Evolutionary conservation across 2,797 vertebrate species (phyloP), one percentile per base, ranked within the genome.

Genomic region (Gallinago nigripennis): DNA sequence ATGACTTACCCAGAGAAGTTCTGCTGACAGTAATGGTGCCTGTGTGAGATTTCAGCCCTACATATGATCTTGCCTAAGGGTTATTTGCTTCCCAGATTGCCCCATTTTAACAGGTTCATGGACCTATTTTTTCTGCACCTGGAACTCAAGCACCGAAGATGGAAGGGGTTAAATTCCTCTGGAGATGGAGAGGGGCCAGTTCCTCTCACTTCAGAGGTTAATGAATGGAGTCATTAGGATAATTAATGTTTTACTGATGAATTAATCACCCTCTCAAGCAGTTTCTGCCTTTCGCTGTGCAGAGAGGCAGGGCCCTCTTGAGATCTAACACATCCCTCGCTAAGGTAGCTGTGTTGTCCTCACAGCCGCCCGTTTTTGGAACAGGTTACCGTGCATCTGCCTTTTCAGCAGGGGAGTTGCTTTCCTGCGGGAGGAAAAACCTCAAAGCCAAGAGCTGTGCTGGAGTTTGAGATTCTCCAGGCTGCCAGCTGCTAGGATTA

Each of bases 201-300:
- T 94, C 56, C 27, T 94, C 86, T 94, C 83, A 77, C 93, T 92
- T 89, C 57, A 85, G 93, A 96, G 96, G 93, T 95, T 97, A 96
- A 97, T 96, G 96, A 96, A 93, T 45, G 94, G 96, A 97, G 91
- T 95, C 94, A 93, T 94, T 94, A 96, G 88, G 73, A 88, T 96
- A 95, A 96, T 96, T 97, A 98, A 98, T 96, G 96, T 97, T 96
- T 97, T 96, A 83, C 87, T 96, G 96, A 97, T 96, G 94, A 98
- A 96, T 97, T 98, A 97, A 97, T 97, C 95, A 93, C 90, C 88
- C 72, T 94, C 50, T 90, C 86, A 95, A 96, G 94, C 95, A 96
- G 95, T 53, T 78, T 69, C 75, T 95, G 39, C 79, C 68, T 95
- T 91, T 94, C 6, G 8, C 90, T 96, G 53, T 68, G 96, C 83